Conservation (phyloP, 2,888 invertebrate genomes). For the Ceraclea dissimilis region DNA sequence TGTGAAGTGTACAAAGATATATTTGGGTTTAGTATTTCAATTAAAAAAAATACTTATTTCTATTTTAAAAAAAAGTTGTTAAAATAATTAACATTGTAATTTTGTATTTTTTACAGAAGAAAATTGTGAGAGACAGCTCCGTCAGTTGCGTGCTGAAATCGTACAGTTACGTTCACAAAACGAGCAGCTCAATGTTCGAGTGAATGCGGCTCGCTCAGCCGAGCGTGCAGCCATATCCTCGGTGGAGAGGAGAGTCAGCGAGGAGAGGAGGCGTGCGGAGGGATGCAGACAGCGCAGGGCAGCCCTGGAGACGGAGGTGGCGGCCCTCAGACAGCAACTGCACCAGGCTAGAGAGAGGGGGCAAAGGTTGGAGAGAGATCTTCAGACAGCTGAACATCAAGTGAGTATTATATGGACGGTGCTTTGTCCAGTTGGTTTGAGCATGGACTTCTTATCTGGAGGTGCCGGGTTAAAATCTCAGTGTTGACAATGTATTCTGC, state of each 20-base stretch:
- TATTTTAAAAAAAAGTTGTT: no score
- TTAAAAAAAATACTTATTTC: no score
- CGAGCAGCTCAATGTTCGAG: constrained; percentile 35
- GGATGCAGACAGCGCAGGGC: constrained; percentile 24
- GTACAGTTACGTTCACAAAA: constrained; percentile 19
- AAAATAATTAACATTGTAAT: no score
- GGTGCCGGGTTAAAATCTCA: no score
- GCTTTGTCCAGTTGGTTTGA: background rate
- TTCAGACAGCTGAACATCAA: constrained; percentile 34
- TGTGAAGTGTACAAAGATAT: no score
- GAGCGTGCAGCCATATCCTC: constrained; percentile 70
- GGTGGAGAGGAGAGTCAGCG: constrained; percentile 75
- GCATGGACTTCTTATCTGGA: no score
- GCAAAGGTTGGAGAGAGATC: constrained; percentile 33
- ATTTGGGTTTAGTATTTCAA: no score
- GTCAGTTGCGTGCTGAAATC: constrained; percentile 65
- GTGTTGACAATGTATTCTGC: no score
- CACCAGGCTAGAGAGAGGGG: constrained; percentile 33
- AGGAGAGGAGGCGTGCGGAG: constrained; percentile 59
- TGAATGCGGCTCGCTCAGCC: constrained; percentile 62
- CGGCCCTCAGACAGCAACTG: constrained; percentile 37
- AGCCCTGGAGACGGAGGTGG: constrained; percentile 34
- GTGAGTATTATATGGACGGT: constrained; percentile 28
- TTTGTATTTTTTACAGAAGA: constrained; percentile 24
- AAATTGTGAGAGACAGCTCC: constrained; percentile 30